Evolutionary conservation across 2,797 vertebrate species (phyloP), one percentile per base, ranked within the genome.

Genomic region (Kryptolebias ocellatus): DNA sequence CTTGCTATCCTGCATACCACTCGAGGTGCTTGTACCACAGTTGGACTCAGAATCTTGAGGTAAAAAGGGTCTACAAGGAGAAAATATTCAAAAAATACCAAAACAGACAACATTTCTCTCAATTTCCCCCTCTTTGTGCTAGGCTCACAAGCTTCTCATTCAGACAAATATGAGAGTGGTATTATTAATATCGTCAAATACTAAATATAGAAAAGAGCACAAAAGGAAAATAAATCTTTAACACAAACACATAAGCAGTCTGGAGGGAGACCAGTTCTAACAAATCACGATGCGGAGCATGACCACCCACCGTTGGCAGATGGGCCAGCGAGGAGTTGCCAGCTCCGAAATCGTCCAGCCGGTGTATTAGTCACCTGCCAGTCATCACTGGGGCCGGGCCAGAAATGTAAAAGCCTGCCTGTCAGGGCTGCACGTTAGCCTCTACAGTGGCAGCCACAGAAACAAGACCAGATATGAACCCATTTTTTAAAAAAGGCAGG

Each of bases 281-380:
- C 3, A 0, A 74, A 70, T 83, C 80, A 80, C 45, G 72, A 73
- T 69, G 79, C 73, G 70, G 54, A 71, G 54, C 71, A 60, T 58
- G 62, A 61, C 72, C 74, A 71, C 76, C 83, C 81, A 86, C 81
- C 65, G 57, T 84, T 83, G 83, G 82, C 87, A 87, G 80, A 84
- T 82, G 79, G 76, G 46, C 60, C 60, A 64, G 39, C 66, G 72
- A 34, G 18, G 53, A 34, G 24, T 47, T 90, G 83, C 86, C 90
- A 86, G 69, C 67, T 60, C 75, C 71, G 39, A 82, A 75, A 68
- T 59, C 34, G 46, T 84, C 78, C 84, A 88, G 78, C 78, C 69
- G 68, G 79, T 79, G 78, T 72, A 79, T 89, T 88, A 87, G 85
- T 89, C 86, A 87, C 80, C 83, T 85, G 79, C 71, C 77, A 86